A percentile compares a stretch with the other conserved stretches of the same genome.
Conservation (phyloP, 2,888 invertebrate species). For the Neoascia interrupta region DNA sequence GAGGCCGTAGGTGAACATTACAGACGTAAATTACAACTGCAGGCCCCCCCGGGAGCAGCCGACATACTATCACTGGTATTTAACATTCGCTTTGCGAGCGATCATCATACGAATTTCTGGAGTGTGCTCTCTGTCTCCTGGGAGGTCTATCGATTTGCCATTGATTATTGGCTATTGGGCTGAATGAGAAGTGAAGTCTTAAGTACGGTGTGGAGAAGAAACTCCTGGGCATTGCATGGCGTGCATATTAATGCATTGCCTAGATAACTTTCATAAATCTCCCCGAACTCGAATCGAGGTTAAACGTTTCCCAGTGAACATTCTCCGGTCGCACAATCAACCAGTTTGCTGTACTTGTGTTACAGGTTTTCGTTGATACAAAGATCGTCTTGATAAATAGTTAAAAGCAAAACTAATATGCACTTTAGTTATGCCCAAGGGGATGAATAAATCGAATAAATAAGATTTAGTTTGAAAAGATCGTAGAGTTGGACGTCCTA, state of each 20-base stretch:
- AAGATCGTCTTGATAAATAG: conserved; percentile 7
- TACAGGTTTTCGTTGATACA: conserved; percentile 8
- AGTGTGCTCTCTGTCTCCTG: not conserved
- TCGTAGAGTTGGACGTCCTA: too few relatives aligned
- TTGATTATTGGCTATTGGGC: not conserved
- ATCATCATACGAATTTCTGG: conserved; percentile 5
- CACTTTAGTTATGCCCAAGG: too few relatives aligned
- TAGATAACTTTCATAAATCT: not conserved
- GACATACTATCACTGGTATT: not conserved
- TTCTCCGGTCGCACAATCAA: not conserved
- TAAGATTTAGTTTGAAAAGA: too few relatives aligned
- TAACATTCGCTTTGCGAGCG: not conserved
- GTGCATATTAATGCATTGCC: not conserved
- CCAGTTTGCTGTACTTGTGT: conserved; percentile 4
- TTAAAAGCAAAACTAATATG: too few relatives aligned
- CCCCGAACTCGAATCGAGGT: too few relatives aligned
- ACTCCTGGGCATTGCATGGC: too few relatives aligned
- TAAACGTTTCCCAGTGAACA: not conserved
- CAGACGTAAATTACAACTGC: not conserved
- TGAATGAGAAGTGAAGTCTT: conserved; percentile 5
- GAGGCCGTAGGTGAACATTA: not conserved
- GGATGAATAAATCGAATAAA: too few relatives aligned
- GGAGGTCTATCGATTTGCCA: not conserved
- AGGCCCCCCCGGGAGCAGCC: not conserved
- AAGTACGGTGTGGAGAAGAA: not conserved